These are phyloP conservation scores for Melitaea cinxia DNA, from an alignment of 1,140 invertebrate genomes.

Conservation along the genomic window DNA sequence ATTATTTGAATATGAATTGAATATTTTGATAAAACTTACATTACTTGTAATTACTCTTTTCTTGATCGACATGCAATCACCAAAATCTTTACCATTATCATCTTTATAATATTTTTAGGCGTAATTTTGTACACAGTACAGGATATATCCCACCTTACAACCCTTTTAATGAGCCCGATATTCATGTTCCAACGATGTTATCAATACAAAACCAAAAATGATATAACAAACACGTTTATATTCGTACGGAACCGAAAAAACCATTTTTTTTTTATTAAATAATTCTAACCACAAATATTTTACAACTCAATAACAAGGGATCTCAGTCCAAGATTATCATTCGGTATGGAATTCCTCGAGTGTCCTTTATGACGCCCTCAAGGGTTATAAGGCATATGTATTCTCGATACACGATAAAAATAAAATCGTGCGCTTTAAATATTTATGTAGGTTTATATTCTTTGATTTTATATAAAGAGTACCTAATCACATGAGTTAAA, in stretches of 20 bases:
- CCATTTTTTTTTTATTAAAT: neutral
- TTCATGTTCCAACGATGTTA: too few relatives aligned
- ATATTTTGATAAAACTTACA: too few relatives aligned
- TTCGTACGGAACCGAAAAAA: neutral
- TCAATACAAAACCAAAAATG: too few relatives aligned
- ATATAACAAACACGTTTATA: too few relatives aligned
- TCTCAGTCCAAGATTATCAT: conserved; percentile 19
- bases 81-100: too few relatives aligned
- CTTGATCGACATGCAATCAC: too few relatives aligned
- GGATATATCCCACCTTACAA: too few relatives aligned
- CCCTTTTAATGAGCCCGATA: too few relatives aligned
- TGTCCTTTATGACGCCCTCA: conserved; percentile 30
- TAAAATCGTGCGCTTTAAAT: conserved; percentile 13
- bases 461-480: conserved; percentile 2
- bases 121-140: too few relatives aligned
- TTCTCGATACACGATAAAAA: conserved; percentile 9
- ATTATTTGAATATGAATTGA: too few relatives aligned
- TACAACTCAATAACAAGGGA: conserved; percentile 27
- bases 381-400: conserved; percentile 30
- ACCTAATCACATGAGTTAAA: neutral
- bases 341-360: conserved; percentile 28
- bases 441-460: conserved; percentile 3
- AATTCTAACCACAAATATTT: conserved; percentile 14
- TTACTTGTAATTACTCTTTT: too few relatives aligned
- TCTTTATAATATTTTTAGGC: too few relatives aligned